Percentiles rank a stretch among this genome's conserved stretches.
phyloP scores from a whole-genome alignment of 2,888 invertebrate genomes.

The Parnassius glacialis region DNA sequence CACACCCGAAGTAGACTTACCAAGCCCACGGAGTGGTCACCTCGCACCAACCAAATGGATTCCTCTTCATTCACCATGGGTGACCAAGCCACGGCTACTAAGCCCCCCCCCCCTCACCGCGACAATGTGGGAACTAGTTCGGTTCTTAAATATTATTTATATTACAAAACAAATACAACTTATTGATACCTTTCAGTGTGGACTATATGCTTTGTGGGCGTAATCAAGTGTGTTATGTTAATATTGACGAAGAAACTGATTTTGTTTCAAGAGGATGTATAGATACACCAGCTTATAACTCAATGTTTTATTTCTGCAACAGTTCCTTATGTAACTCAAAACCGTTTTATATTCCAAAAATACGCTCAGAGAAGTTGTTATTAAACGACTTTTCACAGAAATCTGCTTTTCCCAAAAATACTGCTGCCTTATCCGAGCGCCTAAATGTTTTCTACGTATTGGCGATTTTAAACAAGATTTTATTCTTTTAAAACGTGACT shows the following conservation, averaged over 20 bases:
- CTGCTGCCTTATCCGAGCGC: neutral
- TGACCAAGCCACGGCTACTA: too few species aligned
- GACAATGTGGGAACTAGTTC: too few species aligned
- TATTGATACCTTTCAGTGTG: slow-evolving; percentile 40
- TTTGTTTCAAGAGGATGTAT: slow-evolving; percentile 58
- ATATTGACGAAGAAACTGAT: slow-evolving; percentile 45
- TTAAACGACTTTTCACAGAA: slow-evolving; percentile 10
- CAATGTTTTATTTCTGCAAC: slow-evolving; percentile 52
- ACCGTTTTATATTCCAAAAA: slow-evolving; percentile 31
- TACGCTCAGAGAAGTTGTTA: slow-evolving; percentile 20
- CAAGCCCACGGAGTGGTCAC: too few species aligned
- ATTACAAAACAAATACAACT: too few species aligned
- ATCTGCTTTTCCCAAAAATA: slow-evolving; percentile 3
- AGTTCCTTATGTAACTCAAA: slow-evolving; percentile 44
- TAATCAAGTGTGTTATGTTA: slow-evolving; percentile 55
- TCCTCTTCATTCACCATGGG: too few species aligned
- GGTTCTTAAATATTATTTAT: too few species aligned
- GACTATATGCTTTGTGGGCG: slow-evolving; percentile 49
- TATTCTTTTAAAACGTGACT: slow-evolving; percentile 9
- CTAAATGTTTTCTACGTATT: slow-evolving; percentile 5
- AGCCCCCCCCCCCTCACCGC: too few species aligned
- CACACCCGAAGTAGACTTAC: too few species aligned
- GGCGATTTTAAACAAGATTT: slow-evolving; percentile 14
- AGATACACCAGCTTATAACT: slow-evolving; percentile 49
- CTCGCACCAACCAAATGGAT: too few species aligned